phyloP scores from a whole-genome alignment of 2,888 invertebrate genomes.

The Nycteola revayana region DNA sequence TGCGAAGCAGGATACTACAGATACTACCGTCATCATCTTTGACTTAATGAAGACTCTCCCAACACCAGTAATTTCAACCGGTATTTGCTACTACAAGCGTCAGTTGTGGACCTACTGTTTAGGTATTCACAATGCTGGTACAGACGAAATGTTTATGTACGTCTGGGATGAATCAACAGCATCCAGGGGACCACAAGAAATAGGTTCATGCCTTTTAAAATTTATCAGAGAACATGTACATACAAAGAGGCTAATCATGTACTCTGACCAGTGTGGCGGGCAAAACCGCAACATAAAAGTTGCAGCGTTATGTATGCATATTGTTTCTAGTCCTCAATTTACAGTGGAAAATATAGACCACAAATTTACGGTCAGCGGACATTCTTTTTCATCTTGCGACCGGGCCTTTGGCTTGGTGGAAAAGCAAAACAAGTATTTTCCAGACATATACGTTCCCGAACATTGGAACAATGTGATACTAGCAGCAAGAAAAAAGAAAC shows the following conservation, averaged over 20 bases:
- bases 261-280: conserved; percentile 29
- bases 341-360: conserved; percentile 26
- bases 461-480: conserved; percentile 9
- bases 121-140: conserved; percentile 9
- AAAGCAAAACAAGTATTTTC: conserved; percentile 7
- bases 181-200: conserved; percentile 37
- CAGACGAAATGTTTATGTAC: conserved; percentile 13
- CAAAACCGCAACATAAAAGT: conserved; percentile 38
- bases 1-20: not conserved
- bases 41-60: conserved; percentile 16
- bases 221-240: too few relatives aligned
- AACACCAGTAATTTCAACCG: conserved; percentile 23
- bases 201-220: conserved; percentile 26
- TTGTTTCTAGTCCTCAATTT: conserved; percentile 19
- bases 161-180: conserved; percentile 22
- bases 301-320: conserved; percentile 23
- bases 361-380: conserved; percentile 31
- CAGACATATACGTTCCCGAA: not conserved
- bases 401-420: conserved; percentile 20
- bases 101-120: conserved; percentile 28
- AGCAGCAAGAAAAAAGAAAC: conserved; percentile 20
- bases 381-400: conserved; percentile 32
- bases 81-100: conserved; percentile 30
- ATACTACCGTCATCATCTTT: conserved; percentile 5
- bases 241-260: conserved; percentile 16